Conservation (phyloP, 2,113 vertebrate genomes). For the Camelus dromedarius region DNA sequence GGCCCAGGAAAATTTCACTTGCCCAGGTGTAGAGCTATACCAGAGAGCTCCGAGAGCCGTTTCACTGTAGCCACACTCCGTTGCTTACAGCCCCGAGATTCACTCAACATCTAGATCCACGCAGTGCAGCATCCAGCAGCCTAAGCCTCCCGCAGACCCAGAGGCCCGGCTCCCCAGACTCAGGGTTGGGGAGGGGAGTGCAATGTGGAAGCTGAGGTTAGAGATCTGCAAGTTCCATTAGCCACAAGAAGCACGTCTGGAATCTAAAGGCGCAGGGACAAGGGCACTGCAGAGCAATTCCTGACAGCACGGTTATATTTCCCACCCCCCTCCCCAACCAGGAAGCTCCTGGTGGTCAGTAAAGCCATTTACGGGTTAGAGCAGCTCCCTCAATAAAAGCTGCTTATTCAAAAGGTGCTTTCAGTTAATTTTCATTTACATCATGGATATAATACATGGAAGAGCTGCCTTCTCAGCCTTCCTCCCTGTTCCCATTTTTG, state of each 20-base stretch:
- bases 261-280: constrained; percentile 64
- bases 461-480: background rate
- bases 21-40: background rate
- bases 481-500: background rate
- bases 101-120: background rate
- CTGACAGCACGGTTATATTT: constrained; percentile 45
- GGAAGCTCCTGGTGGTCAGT: constrained; percentile 59
- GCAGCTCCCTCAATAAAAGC: constrained; percentile 54
- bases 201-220: constrained; percentile 45
- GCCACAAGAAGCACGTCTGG: constrained; percentile 34
- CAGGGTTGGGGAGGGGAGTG: background rate
- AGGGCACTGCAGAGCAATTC: constrained; percentile 29
- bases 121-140: background rate
- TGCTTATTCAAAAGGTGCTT: constrained; percentile 71
- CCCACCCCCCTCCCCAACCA: background rate
- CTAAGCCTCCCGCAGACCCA: background rate
- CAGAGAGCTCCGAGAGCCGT: background rate
- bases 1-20: background rate
- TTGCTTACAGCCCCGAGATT: background rate
- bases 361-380: constrained; percentile 76
- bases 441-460: background rate
- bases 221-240: constrained; percentile 65
- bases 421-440: constrained; percentile 66
- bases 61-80: background rate
- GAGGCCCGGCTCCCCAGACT: background rate